phyloP scores from a whole-genome alignment of 2,888 invertebrate species.

The Oasisia sp. region DNA sequence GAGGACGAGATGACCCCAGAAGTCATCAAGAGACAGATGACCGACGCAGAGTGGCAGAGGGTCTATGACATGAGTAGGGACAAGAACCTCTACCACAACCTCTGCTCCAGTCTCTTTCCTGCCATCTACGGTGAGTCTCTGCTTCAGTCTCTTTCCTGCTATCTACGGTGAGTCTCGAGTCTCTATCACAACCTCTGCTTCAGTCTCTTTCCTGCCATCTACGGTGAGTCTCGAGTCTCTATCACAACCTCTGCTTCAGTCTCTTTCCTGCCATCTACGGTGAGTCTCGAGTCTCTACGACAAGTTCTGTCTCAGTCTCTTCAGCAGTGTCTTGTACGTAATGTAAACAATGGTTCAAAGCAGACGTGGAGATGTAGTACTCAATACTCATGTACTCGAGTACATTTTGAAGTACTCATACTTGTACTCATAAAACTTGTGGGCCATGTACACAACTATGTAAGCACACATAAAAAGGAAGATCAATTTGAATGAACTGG shows the following conservation, averaged over 20 bases:
- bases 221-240: constrained; percentile 78
- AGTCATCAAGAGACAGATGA: constrained; percentile 92
- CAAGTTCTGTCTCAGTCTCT: constrained; percentile 89
- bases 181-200: constrained; percentile 89
- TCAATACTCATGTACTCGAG: too few relatives aligned
- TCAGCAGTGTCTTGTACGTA: constrained; percentile 62
- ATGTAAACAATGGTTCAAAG: too few relatives aligned
- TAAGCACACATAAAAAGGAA: too few relatives aligned
- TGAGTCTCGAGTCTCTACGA: constrained; percentile 77
- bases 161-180: constrained; percentile 79
- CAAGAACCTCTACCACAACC: constrained; percentile 85
- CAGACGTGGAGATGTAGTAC: too few relatives aligned
- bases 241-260: constrained; percentile 87
- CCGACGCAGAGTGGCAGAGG: constrained; percentile 81
- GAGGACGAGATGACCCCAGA: constrained; percentile 91
- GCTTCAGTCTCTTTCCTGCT: constrained; percentile 91
- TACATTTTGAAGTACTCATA: too few relatives aligned
- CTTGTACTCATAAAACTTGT: too few relatives aligned
- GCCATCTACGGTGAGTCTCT: constrained; percentile 86
- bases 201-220: constrained; percentile 94
- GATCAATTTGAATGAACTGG: too few relatives aligned
- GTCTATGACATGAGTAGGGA: constrained; percentile 98
- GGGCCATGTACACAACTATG: too few relatives aligned
- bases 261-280: constrained; percentile 96
- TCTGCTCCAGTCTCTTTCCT: constrained; percentile 92